Base-by-base conservation (phyloP, 2,888 invertebrate species). In the Volucella bombylans region DNA sequence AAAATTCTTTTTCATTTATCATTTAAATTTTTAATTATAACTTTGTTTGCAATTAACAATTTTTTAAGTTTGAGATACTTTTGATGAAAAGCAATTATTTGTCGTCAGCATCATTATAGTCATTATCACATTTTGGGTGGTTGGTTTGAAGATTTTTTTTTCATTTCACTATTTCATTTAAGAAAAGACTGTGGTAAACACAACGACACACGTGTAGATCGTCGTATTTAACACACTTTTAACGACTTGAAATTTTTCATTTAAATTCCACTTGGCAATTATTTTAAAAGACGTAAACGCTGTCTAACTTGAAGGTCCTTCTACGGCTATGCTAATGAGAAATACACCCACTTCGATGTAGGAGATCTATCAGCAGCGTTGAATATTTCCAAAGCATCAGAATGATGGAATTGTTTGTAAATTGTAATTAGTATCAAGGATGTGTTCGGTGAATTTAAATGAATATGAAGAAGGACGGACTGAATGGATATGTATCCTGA, bases 31-130 rank as follows among this genome's bases (percentile, higher is more conserved):
- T 87, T 80, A 80, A 73, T 87, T 87, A 72, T 55, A 41, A 49
- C 55, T 52, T 65, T 62, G 11, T 62, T 73, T 62, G 43, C 12
- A 62, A 69, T 77, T 43, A 68, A 67, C 83, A 80, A 43, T 45
- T 9, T 64, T 68, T 31, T 59, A 23, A 6, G 47, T 18, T 45
- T 55, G 52, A 73, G n/a, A 87, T 78, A 87, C 85, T 85, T 87
- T 83, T 86, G 86, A 83, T 86, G 87, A 82, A 87, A 86, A 45
- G 71, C 76, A 82, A 87, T 83, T 87, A 86, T 87, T 86, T 87
- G 76, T 88, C 49, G 61, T 86, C 83, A 77, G 82, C 81, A 73
- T 57, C 45, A 10, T 71, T 14, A 12, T 50, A 10, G 10, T 31
- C 47, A 31, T 31, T 6, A 31, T 31, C 31, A 31, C 31, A 31